These are phyloP conservation scores for Opisthograptis luteolata DNA, from an alignment of 2,888 invertebrate genomes.

Conservation along the genomic window DNA sequence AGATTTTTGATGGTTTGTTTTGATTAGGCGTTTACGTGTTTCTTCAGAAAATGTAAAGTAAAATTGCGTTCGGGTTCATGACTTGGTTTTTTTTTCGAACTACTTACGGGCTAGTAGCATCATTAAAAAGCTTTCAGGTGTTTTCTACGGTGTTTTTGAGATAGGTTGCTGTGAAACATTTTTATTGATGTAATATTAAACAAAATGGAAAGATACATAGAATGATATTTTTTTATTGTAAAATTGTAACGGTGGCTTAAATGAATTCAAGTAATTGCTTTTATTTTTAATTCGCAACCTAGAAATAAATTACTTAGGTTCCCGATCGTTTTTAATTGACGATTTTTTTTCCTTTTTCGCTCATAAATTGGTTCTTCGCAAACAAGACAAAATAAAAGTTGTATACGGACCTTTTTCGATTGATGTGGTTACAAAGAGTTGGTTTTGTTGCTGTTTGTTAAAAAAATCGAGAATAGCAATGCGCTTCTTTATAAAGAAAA, in stretches of 20 bases:
- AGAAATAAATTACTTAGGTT: neutral
- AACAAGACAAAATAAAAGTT: constrained; percentile 20
- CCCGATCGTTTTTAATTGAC: constrained; percentile 2
- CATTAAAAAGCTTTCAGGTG: too few relatives aligned
- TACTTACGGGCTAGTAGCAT: too few relatives aligned
- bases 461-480: too few relatives aligned
- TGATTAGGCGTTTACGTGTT: constrained; percentile 23
- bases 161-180: too few relatives aligned
- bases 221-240: too few relatives aligned
- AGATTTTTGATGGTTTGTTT: constrained; percentile 27
- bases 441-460: constrained; percentile 3
- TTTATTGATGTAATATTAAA: too few relatives aligned
- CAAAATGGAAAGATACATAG: too few relatives aligned
- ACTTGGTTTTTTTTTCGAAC: neutral
- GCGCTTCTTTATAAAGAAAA: too few relatives aligned
- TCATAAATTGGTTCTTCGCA: constrained; percentile 9
- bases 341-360: constrained; percentile 3
- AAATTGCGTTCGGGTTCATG: neutral
- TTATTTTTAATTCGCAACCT: neutral
- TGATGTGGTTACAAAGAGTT: constrained; percentile 20
- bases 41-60: neutral
- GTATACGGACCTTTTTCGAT: constrained; percentile 7
- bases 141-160: too few relatives aligned
- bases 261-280: too few relatives aligned
- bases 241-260: too few relatives aligned